Conservation (phyloP, 2,888 invertebrate genomes). For the Timema podura region DNA sequence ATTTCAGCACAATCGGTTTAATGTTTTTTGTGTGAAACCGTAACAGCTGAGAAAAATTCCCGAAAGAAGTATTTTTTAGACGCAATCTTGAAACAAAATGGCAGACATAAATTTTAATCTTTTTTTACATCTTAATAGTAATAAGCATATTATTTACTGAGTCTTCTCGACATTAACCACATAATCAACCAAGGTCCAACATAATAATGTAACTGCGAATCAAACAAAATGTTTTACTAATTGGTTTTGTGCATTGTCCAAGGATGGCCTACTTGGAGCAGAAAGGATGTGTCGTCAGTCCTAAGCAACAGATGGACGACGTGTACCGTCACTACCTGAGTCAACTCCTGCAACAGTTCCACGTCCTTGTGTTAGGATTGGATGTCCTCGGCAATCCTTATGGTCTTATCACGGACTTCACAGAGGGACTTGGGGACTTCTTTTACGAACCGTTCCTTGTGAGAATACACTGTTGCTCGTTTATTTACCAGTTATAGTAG, state of each 20-base stretch:
- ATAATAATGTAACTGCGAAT: too few species aligned
- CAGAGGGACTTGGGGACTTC: conserved; percentile 55
- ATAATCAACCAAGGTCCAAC: too few species aligned
- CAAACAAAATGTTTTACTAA: not conserved
- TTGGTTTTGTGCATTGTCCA: conserved; percentile 34
- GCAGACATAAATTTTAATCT: too few species aligned
- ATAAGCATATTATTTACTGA: too few species aligned
- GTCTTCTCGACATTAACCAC: too few species aligned
- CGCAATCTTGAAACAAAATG: too few species aligned
- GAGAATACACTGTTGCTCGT: conserved; percentile 33
- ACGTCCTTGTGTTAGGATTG: conserved; percentile 70
- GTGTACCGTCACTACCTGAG: conserved; percentile 62
- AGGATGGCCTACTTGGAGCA: conserved; percentile 67
- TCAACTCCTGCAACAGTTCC: conserved; percentile 74
- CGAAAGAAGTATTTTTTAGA: too few species aligned
- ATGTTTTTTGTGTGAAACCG: too few species aligned
- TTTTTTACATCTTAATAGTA: not conserved
- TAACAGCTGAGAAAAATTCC: too few species aligned
- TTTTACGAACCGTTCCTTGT: conserved; percentile 62
- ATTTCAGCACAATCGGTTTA: too few species aligned
- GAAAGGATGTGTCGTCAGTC: conserved; percentile 53
- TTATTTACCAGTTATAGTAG: too few species aligned
- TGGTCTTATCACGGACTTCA: conserved; percentile 58
- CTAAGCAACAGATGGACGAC: conserved; percentile 50
- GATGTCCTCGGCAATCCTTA: conserved; percentile 80